These are phyloP conservation scores for Gymnarchus niloticus DNA, from an alignment of 2,113 vertebrate genomes.

Conservation along the genomic window DNA sequence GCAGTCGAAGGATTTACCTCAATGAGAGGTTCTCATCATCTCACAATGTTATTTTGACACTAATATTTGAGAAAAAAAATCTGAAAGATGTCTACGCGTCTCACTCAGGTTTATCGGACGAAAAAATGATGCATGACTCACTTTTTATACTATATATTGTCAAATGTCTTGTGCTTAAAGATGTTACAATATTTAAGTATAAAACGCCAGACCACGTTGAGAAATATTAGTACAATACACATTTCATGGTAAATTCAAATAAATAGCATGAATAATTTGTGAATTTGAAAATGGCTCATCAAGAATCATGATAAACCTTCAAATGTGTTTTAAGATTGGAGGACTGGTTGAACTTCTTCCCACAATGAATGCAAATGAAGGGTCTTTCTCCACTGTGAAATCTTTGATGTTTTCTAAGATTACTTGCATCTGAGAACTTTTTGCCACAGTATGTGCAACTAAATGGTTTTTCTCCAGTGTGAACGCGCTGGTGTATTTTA, in stretches of 20 bases:
- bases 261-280: neutral
- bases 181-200: neutral
- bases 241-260: neutral
- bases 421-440: conserved; percentile 39
- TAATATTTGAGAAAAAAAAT: neutral
- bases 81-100: neutral
- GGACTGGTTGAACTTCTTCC: conserved; percentile 15
- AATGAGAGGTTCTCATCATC: neutral
- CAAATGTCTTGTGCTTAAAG: too few species aligned
- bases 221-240: neutral
- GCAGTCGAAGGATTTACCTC: too few species aligned
- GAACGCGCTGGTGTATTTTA: conserved; percentile 38
- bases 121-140: neutral
- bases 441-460: conserved; percentile 42
- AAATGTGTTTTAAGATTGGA: conserved; percentile 23
- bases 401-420: conserved; percentile 42
- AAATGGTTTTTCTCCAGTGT: conserved; percentile 39
- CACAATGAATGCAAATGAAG: conserved; percentile 42
- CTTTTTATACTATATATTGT: neutral
- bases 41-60: neutral
- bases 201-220: neutral
- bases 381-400: conserved; percentile 45
- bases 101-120: neutral
- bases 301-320: conserved; percentile 23
- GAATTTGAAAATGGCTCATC: neutral